Conservation (phyloP, 2,888 invertebrate species). For the Scaeva pyrastri region DNA sequence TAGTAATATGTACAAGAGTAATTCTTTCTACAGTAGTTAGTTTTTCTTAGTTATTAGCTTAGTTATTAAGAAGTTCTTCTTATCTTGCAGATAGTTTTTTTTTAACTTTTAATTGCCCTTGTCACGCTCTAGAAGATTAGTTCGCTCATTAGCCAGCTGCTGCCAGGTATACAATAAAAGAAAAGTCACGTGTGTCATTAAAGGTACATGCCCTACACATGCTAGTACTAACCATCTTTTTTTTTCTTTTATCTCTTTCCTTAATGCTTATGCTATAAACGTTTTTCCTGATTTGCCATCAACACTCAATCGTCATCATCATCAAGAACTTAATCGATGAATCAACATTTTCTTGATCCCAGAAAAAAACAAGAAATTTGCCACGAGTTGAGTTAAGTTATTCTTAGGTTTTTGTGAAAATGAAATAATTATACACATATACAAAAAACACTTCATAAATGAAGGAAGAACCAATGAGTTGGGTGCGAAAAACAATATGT, state of each 20-base stretch:
- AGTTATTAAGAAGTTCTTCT: no score
- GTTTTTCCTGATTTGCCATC: conserved; percentile 17
- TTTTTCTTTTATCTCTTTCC: conserved; percentile 8
- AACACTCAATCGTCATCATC: conserved; percentile 36
- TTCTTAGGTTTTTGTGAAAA: conserved; percentile 10
- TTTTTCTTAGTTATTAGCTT: no score
- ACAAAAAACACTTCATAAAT: neutral
- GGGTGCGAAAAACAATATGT: conserved; percentile 27
- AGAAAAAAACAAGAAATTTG: conserved; percentile 40
- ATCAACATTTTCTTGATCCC: conserved; percentile 38
- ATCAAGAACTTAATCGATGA: conserved; percentile 65
- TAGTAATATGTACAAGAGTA: no score
- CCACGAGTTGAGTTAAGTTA: conserved; percentile 33
- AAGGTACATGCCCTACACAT: conserved; percentile 3
- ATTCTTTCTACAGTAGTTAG: no score
- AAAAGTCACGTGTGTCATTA: conserved; percentile 35
- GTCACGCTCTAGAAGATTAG: conserved; percentile 45
- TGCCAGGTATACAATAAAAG: conserved; percentile 15
- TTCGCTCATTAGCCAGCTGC: conserved; percentile 60
- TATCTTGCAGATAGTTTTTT: no score
- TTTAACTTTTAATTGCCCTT: conserved; percentile 19
- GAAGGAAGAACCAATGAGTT: neutral
- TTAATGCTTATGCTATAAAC: conserved; percentile 2
- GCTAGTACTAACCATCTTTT: conserved; percentile 12
- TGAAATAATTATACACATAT: conserved; percentile 35